A percentile compares a stretch with the other conserved stretches of the same genome.
Conservation (phyloP, 2,797 vertebrate species). For the Mus minutoides region DNA sequence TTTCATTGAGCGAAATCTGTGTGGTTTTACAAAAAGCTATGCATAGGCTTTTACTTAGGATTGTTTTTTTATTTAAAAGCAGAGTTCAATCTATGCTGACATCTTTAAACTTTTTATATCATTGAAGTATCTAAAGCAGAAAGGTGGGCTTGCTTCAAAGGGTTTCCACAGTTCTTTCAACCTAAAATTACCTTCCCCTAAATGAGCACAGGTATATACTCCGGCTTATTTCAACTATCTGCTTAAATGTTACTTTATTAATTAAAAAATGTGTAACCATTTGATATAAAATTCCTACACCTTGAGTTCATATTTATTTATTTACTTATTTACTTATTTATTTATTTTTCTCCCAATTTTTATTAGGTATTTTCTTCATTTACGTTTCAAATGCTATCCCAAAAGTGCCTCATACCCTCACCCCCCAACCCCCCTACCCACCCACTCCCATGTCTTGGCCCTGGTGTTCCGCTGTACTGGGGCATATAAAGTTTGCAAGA, state of each 20-base stretch:
- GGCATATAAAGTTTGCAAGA: no score
- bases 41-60: background rate
- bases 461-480: no score
- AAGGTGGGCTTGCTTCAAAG: background rate
- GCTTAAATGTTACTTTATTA: background rate
- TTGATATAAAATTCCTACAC: background rate
- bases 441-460: no score
- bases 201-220: background rate
- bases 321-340: no score
- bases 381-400: no score
- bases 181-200: background rate
- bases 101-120: background rate
- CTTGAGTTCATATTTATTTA: rapidly evolving
- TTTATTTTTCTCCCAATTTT: no score
- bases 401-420: no score
- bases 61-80: background rate
- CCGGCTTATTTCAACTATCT: background rate
- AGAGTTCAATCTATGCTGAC: background rate
- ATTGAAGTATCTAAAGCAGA: background rate
- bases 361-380: no score
- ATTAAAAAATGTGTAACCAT: background rate
- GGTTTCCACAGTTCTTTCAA: background rate
- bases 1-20: background rate
- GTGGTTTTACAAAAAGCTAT: background rate
- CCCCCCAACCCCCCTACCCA: no score